These are phyloP conservation scores for Drosophila anomelani DNA, from an alignment of 2,888 invertebrate genomes.

Conservation along the genomic window DNA sequence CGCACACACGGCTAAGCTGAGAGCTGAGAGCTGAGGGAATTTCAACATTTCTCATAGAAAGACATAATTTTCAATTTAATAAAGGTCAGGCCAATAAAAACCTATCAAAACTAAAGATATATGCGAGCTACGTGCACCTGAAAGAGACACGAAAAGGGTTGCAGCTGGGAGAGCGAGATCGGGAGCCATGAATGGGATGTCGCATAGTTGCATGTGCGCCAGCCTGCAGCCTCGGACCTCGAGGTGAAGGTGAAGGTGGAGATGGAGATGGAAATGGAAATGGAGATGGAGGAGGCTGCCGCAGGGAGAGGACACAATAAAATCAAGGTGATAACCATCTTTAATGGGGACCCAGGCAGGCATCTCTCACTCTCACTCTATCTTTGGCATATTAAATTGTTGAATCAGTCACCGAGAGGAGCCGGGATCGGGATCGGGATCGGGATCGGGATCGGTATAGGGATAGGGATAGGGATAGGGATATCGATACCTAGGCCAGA, in stretches of 20 bases:
- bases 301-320: constrained; percentile 64
- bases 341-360: constrained; percentile 46
- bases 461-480: not conserved
- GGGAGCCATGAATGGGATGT: constrained; percentile 59
- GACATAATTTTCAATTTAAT: constrained; percentile 79
- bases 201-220: constrained; percentile 68
- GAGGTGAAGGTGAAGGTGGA: constrained; percentile 28
- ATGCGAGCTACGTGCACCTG: constrained; percentile 74
- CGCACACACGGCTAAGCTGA: not conserved
- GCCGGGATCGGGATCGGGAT: not conserved
- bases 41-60: constrained; percentile 78
- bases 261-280: constrained; percentile 7
- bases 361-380: constrained; percentile 17
- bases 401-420: constrained; percentile 62
- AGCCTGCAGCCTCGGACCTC: not conserved
- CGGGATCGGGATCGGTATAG: not conserved
- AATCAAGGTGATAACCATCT: constrained; percentile 69
- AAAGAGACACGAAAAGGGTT: constrained; percentile 56
- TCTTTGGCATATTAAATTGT: constrained; percentile 83
- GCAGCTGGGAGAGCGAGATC: not conserved
- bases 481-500: constrained; percentile 47
- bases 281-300: constrained; percentile 50
- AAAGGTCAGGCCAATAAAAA: constrained; percentile 74
- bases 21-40: constrained; percentile 39
- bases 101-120: constrained; percentile 75